These are phyloP conservation scores for Rhodinocichla rosea DNA, from an alignment of 2,113 vertebrate genomes.

Conservation along the genomic window DNA sequence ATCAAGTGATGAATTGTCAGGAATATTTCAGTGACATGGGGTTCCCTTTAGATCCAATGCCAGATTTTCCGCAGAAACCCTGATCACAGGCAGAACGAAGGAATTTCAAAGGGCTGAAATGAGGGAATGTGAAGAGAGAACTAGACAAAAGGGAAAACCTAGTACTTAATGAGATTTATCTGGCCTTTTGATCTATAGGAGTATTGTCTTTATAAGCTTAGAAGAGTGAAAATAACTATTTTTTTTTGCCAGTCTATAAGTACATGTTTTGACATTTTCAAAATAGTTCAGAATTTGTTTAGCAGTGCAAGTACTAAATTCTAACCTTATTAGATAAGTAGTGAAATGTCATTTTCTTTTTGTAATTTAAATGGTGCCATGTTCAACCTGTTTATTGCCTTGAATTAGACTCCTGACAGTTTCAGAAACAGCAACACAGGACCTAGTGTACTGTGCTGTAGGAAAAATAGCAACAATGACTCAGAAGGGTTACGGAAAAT, in stretches of 20 bases:
- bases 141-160: conserved; percentile 64
- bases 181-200: conserved; percentile 44
- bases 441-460: not conserved
- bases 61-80: conserved; percentile 65
- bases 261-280: not conserved
- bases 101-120: conserved; percentile 62
- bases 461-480: not conserved
- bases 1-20: conserved; percentile 67
- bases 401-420: not conserved
- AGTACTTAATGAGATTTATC: conserved; percentile 72
- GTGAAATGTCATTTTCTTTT: not conserved
- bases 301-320: not conserved
- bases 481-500: not conserved
- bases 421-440: not conserved
- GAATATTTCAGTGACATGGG: conserved; percentile 46
- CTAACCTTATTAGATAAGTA: not conserved
- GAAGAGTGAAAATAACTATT: not conserved
- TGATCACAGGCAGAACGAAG: conserved; percentile 70
- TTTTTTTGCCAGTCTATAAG: not conserved
- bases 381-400: not conserved
- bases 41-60: conserved; percentile 70
- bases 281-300: not conserved
- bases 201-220: conserved; percentile 27
- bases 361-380: not conserved
- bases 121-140: conserved; percentile 68